Percentiles rank a stretch among this genome's conserved stretches.
These are phyloP conservation scores for Scaptomyza caliginosa DNA, from an alignment of 2,888 invertebrate genomes.

Conservation along the genomic window DNA sequence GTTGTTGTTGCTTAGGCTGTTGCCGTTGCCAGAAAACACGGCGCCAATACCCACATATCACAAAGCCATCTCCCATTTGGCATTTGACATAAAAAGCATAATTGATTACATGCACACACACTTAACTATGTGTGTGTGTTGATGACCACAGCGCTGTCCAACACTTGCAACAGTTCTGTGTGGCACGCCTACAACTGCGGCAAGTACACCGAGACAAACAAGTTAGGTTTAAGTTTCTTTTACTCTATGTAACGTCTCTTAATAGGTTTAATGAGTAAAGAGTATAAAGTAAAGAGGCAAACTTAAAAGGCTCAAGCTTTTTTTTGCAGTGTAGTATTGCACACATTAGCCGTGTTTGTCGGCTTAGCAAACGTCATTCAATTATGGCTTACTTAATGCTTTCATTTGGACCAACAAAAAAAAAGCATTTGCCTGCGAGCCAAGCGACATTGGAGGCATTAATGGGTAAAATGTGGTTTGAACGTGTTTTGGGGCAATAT, in stretches of 20 bases:
- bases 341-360: conserved; percentile 12
- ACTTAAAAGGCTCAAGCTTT: too few relatives aligned
- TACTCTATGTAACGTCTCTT: too few relatives aligned
- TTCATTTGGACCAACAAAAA: conserved; percentile 42
- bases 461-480: conserved; percentile 14
- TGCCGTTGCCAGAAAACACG: conserved; percentile 19
- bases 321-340: neutral
- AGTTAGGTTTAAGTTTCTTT: too few relatives aligned
- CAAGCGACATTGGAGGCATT: conserved; percentile 47
- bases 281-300: too few relatives aligned
- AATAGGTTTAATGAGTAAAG: too few relatives aligned
- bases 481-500: neutral
- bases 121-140: neutral
- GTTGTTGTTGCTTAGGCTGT: conserved; percentile 36
- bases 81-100: conserved; percentile 71
- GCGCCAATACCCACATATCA: conserved; percentile 16
- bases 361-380: conserved; percentile 68
- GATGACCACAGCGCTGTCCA: too few relatives aligned
- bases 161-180: too few relatives aligned
- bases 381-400: conserved; percentile 70
- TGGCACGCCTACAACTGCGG: neutral
- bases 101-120: conserved; percentile 61
- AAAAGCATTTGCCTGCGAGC: conserved; percentile 54
- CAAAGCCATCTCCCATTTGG: conserved; percentile 39
- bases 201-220: neutral